Evolutionary conservation across 2,797 vertebrate genomes (phyloP), one percentile per base, ranked within the genome.

Genomic region (Paratrypauchen microcephalus): DNA sequence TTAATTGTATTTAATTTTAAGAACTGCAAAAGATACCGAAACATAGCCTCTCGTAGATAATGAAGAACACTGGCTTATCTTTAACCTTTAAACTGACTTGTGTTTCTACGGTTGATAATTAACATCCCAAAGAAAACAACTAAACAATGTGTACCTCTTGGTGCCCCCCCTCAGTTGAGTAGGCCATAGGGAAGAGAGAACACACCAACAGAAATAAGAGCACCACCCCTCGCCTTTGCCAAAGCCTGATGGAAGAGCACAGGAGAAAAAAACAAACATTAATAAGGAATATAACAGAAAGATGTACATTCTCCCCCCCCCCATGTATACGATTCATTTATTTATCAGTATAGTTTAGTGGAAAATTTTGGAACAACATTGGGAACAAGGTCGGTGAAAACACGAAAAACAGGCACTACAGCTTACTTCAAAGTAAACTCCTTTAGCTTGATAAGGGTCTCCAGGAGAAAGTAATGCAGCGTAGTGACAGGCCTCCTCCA

Each of bases 351-450:
- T 9, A 47, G 26, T 26, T 18, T 1, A 48, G 5, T 18, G 21
- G 19, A 21, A 55, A 48, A 30, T 21, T 56, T 66, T 73, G 19
- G 5, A 39, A 70, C 7, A 15, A 23, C 23, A 26, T 1, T 45
- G 41, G 4, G 5, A 24, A 58, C 41, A 66, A 30, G 61, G 16
- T 5, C 19, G 23, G 15, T 64, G 7, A 15, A 9, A 1, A 36
- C 7, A 8, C 32, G 65, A 65, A 73, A 77, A 85, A 72, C 58
- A 2, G 4, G 71, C 72, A 66, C 11, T 4, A 41, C 24, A 16
- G 52, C 95, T 96, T 95, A 99, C 98, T 96, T 95, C 87, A 94
- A 90, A 58, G 96, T 96, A 95, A 92, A 96, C 87, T 99, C 96
- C 93, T 97, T 98, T 89, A 97, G 91, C 89, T 95, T 95, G 89